Conservation (phyloP, 1,140 invertebrate species). For the Scylla paramamosain region DNA sequence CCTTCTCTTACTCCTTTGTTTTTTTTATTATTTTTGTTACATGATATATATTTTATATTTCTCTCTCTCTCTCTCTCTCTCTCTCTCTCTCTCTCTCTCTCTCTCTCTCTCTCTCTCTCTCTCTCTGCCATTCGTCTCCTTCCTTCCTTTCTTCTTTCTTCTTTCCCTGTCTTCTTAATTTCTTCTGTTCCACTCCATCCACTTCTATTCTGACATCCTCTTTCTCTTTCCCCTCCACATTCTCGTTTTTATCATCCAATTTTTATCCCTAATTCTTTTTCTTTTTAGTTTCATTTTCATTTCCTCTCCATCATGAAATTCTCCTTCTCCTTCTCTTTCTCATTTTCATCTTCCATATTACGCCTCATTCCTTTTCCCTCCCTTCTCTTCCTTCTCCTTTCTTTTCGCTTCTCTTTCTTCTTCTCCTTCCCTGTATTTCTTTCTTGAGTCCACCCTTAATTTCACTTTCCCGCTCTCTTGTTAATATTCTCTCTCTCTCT, state of each 20-base stretch:
- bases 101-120: too few relatives aligned
- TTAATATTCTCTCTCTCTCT: background rate
- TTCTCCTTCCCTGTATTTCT: background rate
- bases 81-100: background rate
- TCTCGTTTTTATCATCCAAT: background rate
- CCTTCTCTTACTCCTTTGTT: too few relatives aligned
- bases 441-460: background rate
- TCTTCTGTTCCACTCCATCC: background rate
- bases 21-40: too few relatives aligned
- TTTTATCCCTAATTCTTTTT: background rate
- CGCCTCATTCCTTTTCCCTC: background rate
- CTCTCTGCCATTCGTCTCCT: too few relatives aligned
- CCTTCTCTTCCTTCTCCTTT: background rate
- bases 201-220: background rate
- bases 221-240: background rate
- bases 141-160: background rate
- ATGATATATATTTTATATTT: too few relatives aligned
- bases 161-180: background rate
- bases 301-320: too few relatives aligned
- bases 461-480: background rate
- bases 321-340: background rate
- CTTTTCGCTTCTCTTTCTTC: background rate
- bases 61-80: background rate
- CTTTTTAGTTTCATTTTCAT: background rate
- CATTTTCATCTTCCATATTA: background rate